phyloP scores from a whole-genome alignment of 1,140 invertebrate species.

The Cataglyphis hispanica region DNA sequence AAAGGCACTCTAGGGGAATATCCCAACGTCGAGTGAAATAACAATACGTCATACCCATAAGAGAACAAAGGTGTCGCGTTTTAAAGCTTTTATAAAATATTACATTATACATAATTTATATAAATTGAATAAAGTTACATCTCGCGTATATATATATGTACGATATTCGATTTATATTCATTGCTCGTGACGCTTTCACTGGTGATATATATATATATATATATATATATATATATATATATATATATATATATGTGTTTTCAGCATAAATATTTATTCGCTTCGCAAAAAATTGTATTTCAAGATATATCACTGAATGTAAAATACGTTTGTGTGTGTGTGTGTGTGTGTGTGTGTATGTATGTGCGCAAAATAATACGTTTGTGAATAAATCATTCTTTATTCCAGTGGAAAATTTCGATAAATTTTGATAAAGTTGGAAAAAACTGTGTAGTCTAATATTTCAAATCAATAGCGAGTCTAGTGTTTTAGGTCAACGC shows the following conservation, averaged over 20 bases:
- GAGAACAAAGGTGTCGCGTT: background rate
- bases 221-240: no score
- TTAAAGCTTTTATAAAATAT: background rate
- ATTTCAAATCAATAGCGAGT: slow-evolving; percentile 35
- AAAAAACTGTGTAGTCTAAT: slow-evolving; percentile 25
- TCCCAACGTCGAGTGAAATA: background rate
- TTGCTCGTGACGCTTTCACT: background rate
- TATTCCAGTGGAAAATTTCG: slow-evolving; percentile 12
- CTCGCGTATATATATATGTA: background rate
- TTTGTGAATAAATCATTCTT: slow-evolving; percentile 11
- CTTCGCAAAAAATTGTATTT: background rate
- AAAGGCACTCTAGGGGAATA: background rate
- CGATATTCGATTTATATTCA: background rate
- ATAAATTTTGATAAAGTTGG: slow-evolving; percentile 43
- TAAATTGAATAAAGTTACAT: slow-evolving; percentile 4
- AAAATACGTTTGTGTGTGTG: background rate
- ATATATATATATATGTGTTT: slow-evolving; percentile 11
- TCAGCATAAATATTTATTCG: background rate
- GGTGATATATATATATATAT: background rate
- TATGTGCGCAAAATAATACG: background rate
- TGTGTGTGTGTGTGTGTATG: no score
- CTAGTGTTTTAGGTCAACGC: background rate
- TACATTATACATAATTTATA: background rate
- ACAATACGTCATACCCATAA: background rate
- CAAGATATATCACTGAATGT: slow-evolving; percentile 20